Evolutionary conservation across 2,888 invertebrate species (phyloP).

Genomic region (Drepanosiphum platanoidis): DNA sequence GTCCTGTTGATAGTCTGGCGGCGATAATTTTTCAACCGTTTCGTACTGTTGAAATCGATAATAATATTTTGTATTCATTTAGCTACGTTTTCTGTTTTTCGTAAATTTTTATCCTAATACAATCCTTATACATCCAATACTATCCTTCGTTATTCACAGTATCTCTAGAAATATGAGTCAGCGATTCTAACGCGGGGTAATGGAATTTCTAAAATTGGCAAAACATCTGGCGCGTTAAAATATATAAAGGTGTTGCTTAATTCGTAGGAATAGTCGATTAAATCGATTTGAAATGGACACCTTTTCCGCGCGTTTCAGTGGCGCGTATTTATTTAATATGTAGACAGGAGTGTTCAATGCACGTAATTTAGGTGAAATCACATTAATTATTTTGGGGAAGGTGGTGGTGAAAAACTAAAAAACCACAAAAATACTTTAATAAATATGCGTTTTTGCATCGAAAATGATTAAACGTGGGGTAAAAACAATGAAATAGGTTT

Average conservation of each 20-base stretch:
- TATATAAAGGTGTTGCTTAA: not conserved
- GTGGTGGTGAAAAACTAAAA: not conserved
- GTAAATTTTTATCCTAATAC: not conserved
- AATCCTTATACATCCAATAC: not conserved
- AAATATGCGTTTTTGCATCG: no score
- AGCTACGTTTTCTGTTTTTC: not conserved
- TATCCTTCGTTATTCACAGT: not conserved
- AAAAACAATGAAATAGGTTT: no score
- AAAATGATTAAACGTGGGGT: no score
- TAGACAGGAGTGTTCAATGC: no score
- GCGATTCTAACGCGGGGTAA: not conserved
- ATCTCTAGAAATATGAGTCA: not conserved
- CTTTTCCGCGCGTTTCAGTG: no score
- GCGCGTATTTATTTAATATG: no score
- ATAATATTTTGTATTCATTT: not conserved
- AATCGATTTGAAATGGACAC: not conserved
- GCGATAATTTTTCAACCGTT: not conserved
- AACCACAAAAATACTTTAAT: not conserved
- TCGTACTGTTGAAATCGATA: not conserved
- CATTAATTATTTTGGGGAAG: no score
- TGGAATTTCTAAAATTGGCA: not conserved
- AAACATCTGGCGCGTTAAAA: not conserved
- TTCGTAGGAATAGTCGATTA: not conserved
- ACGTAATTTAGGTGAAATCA: no score
- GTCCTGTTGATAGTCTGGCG: not conserved